These are phyloP conservation scores for Ornithorhynchus anatinus DNA, from an alignment of 2,113 vertebrate genomes.

Conservation along the genomic window DNA sequence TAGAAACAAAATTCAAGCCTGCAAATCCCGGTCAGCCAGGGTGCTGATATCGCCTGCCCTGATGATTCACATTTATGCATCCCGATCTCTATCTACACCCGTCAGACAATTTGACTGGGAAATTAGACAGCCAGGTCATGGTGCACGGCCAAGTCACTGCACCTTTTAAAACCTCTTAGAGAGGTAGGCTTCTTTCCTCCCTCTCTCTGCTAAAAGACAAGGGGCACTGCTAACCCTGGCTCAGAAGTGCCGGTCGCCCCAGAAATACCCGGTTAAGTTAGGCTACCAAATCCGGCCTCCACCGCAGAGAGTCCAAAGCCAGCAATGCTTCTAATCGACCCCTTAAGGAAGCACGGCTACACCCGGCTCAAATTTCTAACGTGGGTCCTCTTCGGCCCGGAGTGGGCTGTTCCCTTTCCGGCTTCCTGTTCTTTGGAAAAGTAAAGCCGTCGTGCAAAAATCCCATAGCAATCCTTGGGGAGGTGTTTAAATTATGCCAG, in stretches of 20 bases:
- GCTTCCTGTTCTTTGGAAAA: constrained; percentile 57
- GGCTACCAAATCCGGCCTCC: background rate
- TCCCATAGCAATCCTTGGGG: too few relatives aligned
- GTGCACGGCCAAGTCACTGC: background rate
- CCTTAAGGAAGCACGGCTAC: constrained; percentile 12
- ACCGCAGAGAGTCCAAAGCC: background rate
- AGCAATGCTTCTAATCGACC: background rate
- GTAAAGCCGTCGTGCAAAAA: too few relatives aligned
- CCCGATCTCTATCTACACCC: constrained; percentile 1
- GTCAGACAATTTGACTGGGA: background rate
- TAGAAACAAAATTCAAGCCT: too few relatives aligned
- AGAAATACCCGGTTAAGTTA: constrained; percentile 2
- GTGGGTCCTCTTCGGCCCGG: constrained; percentile 32
- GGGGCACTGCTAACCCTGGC: background rate
- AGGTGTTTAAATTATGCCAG: too few relatives aligned
- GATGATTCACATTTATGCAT: background rate
- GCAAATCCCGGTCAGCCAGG: too few relatives aligned
- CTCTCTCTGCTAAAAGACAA: background rate
- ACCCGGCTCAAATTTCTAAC: constrained; percentile 25
- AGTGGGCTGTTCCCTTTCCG: constrained; percentile 52
- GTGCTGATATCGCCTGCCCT: background rate
- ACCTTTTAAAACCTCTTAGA: background rate
- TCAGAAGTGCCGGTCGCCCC: background rate
- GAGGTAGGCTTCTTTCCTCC: background rate
- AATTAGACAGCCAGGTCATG: background rate